Conservation (phyloP, 2,888 invertebrate species). For the Dorcus parallelipipedus region DNA sequence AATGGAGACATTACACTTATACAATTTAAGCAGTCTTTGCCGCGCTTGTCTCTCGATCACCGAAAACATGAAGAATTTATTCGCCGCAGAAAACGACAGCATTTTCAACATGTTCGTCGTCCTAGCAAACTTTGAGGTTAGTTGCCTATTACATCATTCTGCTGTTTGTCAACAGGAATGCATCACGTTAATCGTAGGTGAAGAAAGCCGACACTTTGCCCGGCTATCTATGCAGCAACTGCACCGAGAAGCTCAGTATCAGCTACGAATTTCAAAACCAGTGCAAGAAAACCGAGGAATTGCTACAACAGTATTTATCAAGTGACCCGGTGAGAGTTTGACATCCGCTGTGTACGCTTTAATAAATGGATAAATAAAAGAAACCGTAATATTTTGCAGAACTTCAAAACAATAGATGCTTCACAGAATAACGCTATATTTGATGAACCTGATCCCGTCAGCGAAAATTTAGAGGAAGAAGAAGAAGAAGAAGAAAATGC, state of each 20-base stretch:
- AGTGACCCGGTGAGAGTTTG: constrained; percentile 1
- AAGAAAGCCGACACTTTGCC: constrained; percentile 25
- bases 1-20: constrained; percentile 9
- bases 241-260: constrained; percentile 32
- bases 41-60: constrained; percentile 29
- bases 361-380: too few relatives aligned
- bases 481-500: constrained; percentile 12
- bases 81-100: constrained; percentile 20
- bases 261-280: constrained; percentile 33
- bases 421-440: background rate
- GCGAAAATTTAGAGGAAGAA: background rate
- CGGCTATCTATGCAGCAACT: constrained; percentile 27
- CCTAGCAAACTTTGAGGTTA: constrained; percentile 28
- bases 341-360: background rate
- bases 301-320: constrained; percentile 16
- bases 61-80: constrained; percentile 27
- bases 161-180: constrained; percentile 1
- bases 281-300: constrained; percentile 30
- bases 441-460: background rate
- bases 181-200: constrained; percentile 21
- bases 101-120: constrained; percentile 28
- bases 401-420: background rate
- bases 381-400: background rate
- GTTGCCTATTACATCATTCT: background rate
- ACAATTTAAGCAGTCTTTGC: constrained; percentile 28